phyloP scores from a whole-genome alignment of 2,888 invertebrate species.

The Orthosia cruda region DNA sequence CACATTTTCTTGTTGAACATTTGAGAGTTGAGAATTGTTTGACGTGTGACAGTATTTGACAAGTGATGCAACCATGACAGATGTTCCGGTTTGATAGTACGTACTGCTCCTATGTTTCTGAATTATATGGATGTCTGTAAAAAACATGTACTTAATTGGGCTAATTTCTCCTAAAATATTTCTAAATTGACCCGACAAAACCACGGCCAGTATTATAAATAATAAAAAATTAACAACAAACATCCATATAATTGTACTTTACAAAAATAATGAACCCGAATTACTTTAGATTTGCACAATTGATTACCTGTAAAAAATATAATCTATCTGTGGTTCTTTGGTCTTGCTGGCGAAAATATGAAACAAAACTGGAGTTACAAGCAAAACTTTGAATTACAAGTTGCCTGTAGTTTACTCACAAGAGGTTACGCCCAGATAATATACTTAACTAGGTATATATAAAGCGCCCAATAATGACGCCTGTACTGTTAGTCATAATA shows the following conservation, averaged over 20 bases:
- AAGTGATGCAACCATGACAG: constrained; percentile 64
- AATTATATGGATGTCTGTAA: constrained; percentile 48
- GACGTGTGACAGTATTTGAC: constrained; percentile 61
- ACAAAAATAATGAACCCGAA: not conserved
- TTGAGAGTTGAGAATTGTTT: constrained; percentile 57
- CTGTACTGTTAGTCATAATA: no score
- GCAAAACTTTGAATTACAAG: no score
- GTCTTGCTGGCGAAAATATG: no score
- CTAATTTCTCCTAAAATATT: not conserved
- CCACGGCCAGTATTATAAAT: constrained; percentile 42
- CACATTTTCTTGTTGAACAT: constrained; percentile 70
- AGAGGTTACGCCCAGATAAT: no score
- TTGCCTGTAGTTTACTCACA: no score
- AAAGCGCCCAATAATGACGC: no score
- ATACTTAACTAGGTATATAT: no score
- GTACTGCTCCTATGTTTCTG: constrained; percentile 23
- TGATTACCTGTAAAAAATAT: not conserved
- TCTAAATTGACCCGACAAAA: constrained; percentile 10
- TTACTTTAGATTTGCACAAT: not conserved
- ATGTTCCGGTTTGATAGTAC: constrained; percentile 47
- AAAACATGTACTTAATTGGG: constrained; percentile 31
- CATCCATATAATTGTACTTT: constrained; percentile 30
- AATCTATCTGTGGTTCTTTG: constrained; percentile 28
- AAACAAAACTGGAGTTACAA: no score
- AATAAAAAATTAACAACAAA: constrained; percentile 3